Conservation (phyloP, 2,113 vertebrate genomes). For the Rattus rattus region DNA sequence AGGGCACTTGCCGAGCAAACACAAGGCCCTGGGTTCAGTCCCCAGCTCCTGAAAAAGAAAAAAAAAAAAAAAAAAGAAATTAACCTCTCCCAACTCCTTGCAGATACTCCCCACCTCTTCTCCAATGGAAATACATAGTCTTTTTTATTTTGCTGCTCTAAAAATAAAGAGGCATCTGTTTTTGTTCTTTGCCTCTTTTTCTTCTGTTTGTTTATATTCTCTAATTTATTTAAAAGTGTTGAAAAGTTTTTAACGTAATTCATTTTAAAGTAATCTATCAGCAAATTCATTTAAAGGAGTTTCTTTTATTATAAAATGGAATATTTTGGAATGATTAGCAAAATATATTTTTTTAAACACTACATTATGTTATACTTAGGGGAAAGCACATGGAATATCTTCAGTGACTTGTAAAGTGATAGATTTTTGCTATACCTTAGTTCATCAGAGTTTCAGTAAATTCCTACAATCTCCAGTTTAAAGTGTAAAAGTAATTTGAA, state of each 20-base stretch:
- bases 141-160: background rate
- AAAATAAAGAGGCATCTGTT: background rate
- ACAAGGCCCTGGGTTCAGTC: too few species aligned
- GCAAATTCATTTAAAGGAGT: background rate
- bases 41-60: too few species aligned
- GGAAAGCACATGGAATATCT: background rate
- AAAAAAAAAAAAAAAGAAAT: too few species aligned
- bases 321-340: background rate
- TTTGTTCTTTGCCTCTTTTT: background rate
- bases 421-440: slow-evolving; percentile 16
- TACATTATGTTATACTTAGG: slow-evolving; percentile 21
- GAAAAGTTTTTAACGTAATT: slow-evolving; percentile 29
- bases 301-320: slow-evolving; percentile 15
- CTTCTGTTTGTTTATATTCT: background rate
- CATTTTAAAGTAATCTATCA: background rate
- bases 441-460: slow-evolving; percentile 48
- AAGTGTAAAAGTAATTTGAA: background rate
- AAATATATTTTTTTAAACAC: background rate
- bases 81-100: background rate
- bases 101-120: background rate
- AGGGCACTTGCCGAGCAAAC: too few species aligned
- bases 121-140: background rate
- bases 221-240: slow-evolving; percentile 29
- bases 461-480: background rate
- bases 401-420: slow-evolving; percentile 15